A percentile compares a stretch with the other conserved stretches of the same genome.
Conservation (phyloP, 2,113 vertebrate genomes). For the Laticauda colubrina region DNA sequence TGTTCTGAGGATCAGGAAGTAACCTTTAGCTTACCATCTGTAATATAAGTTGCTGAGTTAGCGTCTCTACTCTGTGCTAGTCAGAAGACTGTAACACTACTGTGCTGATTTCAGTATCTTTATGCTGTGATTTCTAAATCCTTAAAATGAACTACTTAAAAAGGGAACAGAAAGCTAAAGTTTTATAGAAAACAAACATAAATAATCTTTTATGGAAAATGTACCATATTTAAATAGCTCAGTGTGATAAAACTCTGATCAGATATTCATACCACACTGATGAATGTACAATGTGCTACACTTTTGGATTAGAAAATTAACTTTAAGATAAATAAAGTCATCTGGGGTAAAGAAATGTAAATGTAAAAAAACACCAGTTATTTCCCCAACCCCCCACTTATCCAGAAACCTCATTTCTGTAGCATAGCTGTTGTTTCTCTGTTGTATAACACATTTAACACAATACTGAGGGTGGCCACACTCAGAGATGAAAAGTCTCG, state of each 20-base stretch:
- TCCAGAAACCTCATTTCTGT: not conserved
- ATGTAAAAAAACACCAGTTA: not conserved
- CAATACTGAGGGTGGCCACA: not conserved
- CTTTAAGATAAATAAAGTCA: not conserved
- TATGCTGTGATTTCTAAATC: slow-evolving; percentile 13
- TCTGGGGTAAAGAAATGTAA: not conserved
- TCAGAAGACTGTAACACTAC: slow-evolving; percentile 57
- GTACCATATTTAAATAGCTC: not conserved
- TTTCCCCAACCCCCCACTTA: too few relatives aligned
- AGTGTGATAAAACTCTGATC: not conserved
- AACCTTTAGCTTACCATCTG: slow-evolving; percentile 17
- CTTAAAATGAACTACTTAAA: slow-evolving; percentile 32
- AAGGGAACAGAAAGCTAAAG: slow-evolving; percentile 65
- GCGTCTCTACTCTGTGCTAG: slow-evolving; percentile 22
- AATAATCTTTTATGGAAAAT: slow-evolving; percentile 26
- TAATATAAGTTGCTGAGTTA: slow-evolving; percentile 37
- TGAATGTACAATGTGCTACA: not conserved
- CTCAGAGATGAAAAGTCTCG: not conserved
- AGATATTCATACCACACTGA: not conserved
- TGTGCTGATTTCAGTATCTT: slow-evolving; percentile 38
- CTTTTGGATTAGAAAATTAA: slow-evolving; percentile 6
- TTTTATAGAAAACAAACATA: slow-evolving; percentile 40
- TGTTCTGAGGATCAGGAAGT: slow-evolving; percentile 20
- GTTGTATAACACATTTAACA: not conserved
- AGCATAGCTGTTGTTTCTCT: not conserved